Percentiles rank a stretch among this genome's conserved stretches.
Conservation (phyloP, 2,797 vertebrate species). For the Petrocephalus sullivani region DNA sequence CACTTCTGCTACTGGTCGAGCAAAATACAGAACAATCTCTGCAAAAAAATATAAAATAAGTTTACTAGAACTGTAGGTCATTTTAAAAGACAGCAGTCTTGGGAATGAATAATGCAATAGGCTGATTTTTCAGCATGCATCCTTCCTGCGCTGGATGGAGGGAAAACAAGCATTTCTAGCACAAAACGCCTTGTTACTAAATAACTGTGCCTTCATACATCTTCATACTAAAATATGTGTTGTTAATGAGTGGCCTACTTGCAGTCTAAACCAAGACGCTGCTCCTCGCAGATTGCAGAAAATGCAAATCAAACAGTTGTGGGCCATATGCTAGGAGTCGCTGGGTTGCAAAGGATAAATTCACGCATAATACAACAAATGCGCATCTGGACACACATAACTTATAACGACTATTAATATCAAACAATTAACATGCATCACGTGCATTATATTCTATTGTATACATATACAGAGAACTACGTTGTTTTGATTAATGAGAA, state of each 20-base stretch:
- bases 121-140: slow-evolving; percentile 9
- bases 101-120: slow-evolving; percentile 34
- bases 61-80: slow-evolving; percentile 19
- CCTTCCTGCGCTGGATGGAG: slow-evolving; percentile 6
- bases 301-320: slow-evolving; percentile 30
- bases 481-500: background rate
- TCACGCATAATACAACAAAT: slow-evolving; percentile 22
- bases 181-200: background rate
- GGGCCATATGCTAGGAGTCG: slow-evolving; percentile 22
- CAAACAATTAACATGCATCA: background rate
- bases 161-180: slow-evolving; percentile 3
- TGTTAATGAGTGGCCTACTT: background rate
- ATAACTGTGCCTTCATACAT: background rate
- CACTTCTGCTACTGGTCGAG: background rate
- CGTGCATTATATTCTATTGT: background rate
- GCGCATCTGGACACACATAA: slow-evolving; percentile 16
- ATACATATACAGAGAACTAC: background rate
- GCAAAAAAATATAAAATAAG: background rate
- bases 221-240: background rate
- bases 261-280: background rate
- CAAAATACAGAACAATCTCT: slow-evolving; percentile 14
- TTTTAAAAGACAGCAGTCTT: slow-evolving; percentile 20
- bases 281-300: background rate
- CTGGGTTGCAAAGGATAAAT: background rate
- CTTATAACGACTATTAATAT: background rate